Conservation (phyloP, 1,140 invertebrate genomes). For the Drosophila melanogaster region DNA sequence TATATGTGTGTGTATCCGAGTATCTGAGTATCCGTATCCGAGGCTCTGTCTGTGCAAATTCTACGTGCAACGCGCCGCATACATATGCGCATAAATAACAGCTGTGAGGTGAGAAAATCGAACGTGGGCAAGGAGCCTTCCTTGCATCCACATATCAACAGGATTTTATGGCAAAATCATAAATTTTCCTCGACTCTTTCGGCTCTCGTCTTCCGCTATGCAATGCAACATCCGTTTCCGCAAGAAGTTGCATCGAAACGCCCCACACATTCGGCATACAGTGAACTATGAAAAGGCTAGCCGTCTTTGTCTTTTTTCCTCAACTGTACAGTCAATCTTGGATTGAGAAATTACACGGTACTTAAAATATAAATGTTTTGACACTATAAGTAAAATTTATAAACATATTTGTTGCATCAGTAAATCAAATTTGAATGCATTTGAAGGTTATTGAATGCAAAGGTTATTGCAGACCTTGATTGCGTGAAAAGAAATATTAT, state of each 20-base stretch:
- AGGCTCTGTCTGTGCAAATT: constrained; percentile 1
- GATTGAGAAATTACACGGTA: no score
- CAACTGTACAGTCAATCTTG: not conserved
- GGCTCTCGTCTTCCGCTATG: constrained; percentile 52
- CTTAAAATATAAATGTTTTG: no score
- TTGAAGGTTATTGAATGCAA: no score
- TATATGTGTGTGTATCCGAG: constrained; percentile 8
- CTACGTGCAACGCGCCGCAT: constrained; percentile 34
- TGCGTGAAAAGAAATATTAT: no score
- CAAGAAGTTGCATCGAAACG: constrained; percentile 20
- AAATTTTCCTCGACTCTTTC: constrained; percentile 71
- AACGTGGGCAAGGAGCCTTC: constrained; percentile 7
- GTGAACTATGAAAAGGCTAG: not conserved
- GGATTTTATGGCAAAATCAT: constrained; percentile 79
- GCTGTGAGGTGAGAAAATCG: constrained; percentile 23
- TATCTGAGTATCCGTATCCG: constrained; percentile 2
- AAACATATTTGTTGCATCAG: no score
- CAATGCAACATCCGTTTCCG: constrained; percentile 41
- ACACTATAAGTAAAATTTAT: no score
- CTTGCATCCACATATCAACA: constrained; percentile 58
- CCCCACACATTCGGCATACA: constrained; percentile 3
- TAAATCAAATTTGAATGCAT: no score
- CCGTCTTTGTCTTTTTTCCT: not conserved
- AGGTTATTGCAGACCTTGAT: no score
- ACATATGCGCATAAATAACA: constrained; percentile 60